Conservation (phyloP, 2,888 invertebrate genomes). For the Cephalotes varians region DNA sequence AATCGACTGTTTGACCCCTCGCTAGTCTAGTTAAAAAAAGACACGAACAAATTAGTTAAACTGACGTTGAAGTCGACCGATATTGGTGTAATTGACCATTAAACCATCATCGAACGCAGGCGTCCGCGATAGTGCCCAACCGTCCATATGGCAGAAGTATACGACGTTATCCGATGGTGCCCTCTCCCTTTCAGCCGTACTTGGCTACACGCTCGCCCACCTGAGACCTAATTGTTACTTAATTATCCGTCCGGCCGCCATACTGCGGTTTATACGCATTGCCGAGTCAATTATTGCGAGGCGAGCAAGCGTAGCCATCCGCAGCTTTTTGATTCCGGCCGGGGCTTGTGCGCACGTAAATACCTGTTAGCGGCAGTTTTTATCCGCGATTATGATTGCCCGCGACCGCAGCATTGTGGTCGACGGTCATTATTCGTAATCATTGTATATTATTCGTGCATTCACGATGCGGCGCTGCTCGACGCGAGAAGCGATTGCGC, state of each 20-base stretch:
- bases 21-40: neutral
- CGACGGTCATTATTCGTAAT: slow-evolving; percentile 41
- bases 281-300: slow-evolving; percentile 81
- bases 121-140: slow-evolving; percentile 55
- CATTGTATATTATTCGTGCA: slow-evolving; percentile 46
- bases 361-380: slow-evolving; percentile 55
- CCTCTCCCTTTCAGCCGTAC: slow-evolving; percentile 67
- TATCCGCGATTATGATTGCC: slow-evolving; percentile 52
- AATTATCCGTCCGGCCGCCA: slow-evolving; percentile 82
- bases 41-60: slow-evolving; percentile 2
- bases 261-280: slow-evolving; percentile 83
- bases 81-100: slow-evolving; percentile 29
- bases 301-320: slow-evolving; percentile 76
- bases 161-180: neutral
- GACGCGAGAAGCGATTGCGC: slow-evolving; percentile 32
- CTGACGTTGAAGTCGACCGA: neutral
- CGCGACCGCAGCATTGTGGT: slow-evolving; percentile 46
- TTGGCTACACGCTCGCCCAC: slow-evolving; percentile 76
- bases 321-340: slow-evolving; percentile 62
- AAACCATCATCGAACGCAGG: slow-evolving; percentile 44
- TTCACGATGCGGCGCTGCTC: slow-evolving; percentile 15
- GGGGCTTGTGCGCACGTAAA: slow-evolving; percentile 53
- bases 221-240: slow-evolving; percentile 83
- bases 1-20: neutral
- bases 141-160: slow-evolving; percentile 52